Percentiles rank a stretch among this genome's conserved stretches.
Evolutionary conservation across 2,797 vertebrate species (phyloP).

Genomic region (Fistularia tabacaria): DNA sequence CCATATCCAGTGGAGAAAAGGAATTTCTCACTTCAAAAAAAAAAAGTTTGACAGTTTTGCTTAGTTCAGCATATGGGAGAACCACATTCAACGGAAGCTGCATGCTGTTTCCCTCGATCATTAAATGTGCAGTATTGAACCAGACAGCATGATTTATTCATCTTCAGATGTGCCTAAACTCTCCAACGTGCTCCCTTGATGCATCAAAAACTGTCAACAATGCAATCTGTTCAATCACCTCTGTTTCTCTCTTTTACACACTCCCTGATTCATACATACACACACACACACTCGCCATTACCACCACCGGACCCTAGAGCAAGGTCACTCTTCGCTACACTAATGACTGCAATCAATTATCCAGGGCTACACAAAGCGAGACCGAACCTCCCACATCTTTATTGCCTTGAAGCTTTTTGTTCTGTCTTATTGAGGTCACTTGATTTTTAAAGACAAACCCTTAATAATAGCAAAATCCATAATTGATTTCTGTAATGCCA

Average conservation of each 20-base stretch:
- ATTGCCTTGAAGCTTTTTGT: constrained; percentile 23
- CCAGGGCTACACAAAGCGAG: constrained; percentile 38
- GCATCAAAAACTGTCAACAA: constrained; percentile 10
- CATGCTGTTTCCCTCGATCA: constrained; percentile 38
- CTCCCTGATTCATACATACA: constrained; percentile 19
- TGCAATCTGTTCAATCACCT: constrained; percentile 16
- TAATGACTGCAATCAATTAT: constrained; percentile 68
- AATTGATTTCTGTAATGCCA: constrained; percentile 2
- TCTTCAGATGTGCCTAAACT: constrained; percentile 24
- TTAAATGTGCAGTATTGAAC: constrained; percentile 29
- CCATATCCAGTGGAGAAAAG: constrained; percentile 11
- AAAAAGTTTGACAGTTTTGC: constrained; percentile 24
- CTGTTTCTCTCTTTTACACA: constrained; percentile 7
- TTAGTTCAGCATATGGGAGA: constrained; percentile 33
- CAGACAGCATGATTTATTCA: constrained; percentile 58
- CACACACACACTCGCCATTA: neutral
- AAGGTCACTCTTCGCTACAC: constrained; percentile 51
- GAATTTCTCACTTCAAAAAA: neutral
- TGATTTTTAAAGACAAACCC: constrained; percentile 25
- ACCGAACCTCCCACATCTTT: constrained; percentile 42
- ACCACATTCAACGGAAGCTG: constrained; percentile 19
- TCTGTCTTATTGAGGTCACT: constrained; percentile 24
- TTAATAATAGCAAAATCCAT: neutral
- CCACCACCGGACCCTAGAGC: constrained; percentile 14
- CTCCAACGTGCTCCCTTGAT: neutral